Evolutionary conservation across 2,888 invertebrate species (phyloP).

Genomic region (Petrolisthes cinctipes): DNA sequence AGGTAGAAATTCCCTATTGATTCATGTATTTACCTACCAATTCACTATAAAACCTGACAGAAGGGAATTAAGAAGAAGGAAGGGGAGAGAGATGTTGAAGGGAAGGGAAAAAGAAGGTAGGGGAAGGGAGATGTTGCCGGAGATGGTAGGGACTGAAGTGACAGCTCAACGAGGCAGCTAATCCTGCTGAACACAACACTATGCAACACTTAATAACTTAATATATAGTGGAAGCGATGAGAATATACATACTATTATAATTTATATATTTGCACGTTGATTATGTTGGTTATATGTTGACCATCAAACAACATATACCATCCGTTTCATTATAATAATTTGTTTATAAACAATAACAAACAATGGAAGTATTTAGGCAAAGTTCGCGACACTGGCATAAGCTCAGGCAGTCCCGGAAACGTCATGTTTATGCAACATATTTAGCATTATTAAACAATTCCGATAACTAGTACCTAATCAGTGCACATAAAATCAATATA

Average conservation of each 20-base stretch:
- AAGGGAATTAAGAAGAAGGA: not conserved
- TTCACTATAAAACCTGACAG: too few species aligned
- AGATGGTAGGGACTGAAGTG: conserved; percentile 4
- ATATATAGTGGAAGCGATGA: not conserved
- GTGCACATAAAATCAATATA: not conserved
- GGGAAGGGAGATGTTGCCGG: not conserved
- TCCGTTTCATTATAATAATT: not conserved
- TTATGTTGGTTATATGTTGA: not conserved
- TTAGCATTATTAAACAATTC: not conserved
- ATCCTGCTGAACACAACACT: not conserved
- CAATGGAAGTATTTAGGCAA: conserved; percentile 13
- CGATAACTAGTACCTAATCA: not conserved
- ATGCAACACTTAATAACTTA: not conserved
- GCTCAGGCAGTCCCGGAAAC: not conserved
- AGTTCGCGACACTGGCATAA: conserved; percentile 6
- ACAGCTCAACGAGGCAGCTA: not conserved
- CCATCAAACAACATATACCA: not conserved
- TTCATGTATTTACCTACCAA: too few species aligned
- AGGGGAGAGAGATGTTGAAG: not conserved
- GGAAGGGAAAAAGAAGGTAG: not conserved
- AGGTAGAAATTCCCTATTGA: too few species aligned
- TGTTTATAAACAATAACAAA: not conserved
- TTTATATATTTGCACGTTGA: not conserved
- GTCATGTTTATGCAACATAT: conserved; percentile 7
- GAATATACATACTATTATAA: not conserved